phyloP scores from a whole-genome alignment of 2,888 invertebrate genomes.

The Adelphocoris suturalis region DNA sequence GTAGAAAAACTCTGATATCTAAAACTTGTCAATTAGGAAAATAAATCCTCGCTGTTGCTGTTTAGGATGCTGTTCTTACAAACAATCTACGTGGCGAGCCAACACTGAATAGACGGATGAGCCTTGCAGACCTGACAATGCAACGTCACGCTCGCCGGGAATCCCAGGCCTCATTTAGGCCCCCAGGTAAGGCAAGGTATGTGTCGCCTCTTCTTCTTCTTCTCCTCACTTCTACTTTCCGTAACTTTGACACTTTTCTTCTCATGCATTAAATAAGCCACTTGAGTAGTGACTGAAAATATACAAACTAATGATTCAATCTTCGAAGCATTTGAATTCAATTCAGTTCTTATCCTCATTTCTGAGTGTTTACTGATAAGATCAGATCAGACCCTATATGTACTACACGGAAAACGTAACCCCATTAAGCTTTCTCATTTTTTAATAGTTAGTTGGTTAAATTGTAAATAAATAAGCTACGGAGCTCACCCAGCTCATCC shows the following conservation, averaged over 20 bases:
- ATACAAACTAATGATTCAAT: neutral
- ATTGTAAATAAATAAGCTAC: too few species aligned
- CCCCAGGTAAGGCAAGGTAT: conserved; percentile 75
- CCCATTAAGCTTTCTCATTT: too few species aligned
- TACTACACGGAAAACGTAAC: too few species aligned
- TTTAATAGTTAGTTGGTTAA: too few species aligned
- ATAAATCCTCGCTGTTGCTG: neutral
- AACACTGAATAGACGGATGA: conserved; percentile 68
- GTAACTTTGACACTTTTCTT: neutral
- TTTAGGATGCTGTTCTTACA: neutral
- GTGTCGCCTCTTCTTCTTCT: conserved; percentile 73
- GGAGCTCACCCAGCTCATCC: too few species aligned
- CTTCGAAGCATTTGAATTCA: too few species aligned
- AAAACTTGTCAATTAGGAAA: too few species aligned
- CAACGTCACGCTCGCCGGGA: conserved; percentile 73
- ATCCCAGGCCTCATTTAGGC: conserved; percentile 73
- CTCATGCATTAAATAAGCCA: neutral
- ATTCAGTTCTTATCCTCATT: too few species aligned
- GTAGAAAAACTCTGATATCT: neutral
- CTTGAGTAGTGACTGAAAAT: neutral
- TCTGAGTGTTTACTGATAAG: too few species aligned
- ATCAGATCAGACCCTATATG: too few species aligned
- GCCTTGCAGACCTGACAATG: conserved; percentile 74
- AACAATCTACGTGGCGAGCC: conserved; percentile 59
- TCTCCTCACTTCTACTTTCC: conserved; percentile 56